Base-by-base conservation (phyloP, 1,140 invertebrate genomes). In the Oscheius sp. region DNA sequence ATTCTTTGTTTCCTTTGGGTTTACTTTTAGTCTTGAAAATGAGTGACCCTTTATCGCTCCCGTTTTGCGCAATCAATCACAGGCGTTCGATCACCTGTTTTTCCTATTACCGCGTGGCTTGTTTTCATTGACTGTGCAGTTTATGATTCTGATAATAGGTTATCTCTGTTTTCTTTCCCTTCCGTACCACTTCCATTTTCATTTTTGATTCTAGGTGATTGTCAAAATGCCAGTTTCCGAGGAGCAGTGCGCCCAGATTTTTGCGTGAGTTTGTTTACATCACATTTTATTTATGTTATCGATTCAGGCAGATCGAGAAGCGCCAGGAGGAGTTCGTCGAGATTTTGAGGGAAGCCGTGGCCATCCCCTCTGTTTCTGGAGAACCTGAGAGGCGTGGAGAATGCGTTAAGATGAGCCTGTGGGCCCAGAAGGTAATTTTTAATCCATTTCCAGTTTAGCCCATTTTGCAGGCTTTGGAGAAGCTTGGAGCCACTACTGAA, bases 301-400 rank as follows among this genome's bases (percentile, higher is more conserved):
- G 23, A 15, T 70, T 70, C 34, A 45, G 45, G n/a, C 36, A 58
- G 38, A 74, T 74, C 58, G 72, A 74, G n/a, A 55, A 23, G 2
- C 42, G 55, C 46, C 49, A 61, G 20, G 72, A 74, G 1, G 49
- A 67, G 15, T 55, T 74, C 38, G 63, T 78, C 23, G 38, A 67
- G 28, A 89, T 95, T 74, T 38, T 74, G 18, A 88, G 88, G 70
- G 91, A 95, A 82, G 92, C 91, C 31, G 94, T 98, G 35, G 92
- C 91, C 2, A 98, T 99, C 80, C 91, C 92, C 81, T 97, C 94
- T 38, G 93, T 98, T 4, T 98, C 95, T n/a, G 90, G 91, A 83
- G 92, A 90, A 90, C 89, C 90, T n/a, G 90, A 93, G 73, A 88
- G 89, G 46, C 86, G 94, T 59, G 83, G 86, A 38, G 93, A 96